Evolutionary conservation across 1,140 invertebrate species (phyloP), one percentile per base, ranked within the genome.

Genomic region (Trinorchestia longiramus): DNA sequence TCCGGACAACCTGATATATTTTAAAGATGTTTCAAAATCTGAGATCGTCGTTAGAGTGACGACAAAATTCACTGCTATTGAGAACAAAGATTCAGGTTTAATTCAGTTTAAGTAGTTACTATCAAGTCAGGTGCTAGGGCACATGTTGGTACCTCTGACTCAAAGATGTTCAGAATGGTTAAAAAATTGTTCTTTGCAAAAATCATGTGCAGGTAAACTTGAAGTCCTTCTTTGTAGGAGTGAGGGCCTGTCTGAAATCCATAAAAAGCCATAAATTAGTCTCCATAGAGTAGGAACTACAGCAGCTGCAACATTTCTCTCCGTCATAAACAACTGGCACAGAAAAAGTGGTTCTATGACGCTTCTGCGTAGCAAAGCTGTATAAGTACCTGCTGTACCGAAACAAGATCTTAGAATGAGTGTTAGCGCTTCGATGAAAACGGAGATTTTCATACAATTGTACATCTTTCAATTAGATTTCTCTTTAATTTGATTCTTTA

Each of bases 381-480:
- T 8, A 28, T 91, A 91, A 8, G 41, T 42, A 42, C 19, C 88
- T 91, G 88, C 41, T 91, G 41, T 91, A 23, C 43, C 41, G 41
- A 44, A 91, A 91, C 43, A 15, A 41, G 43, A 91, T 36, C 36
- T 41, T 42, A 28, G 28, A 42, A 42, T 91, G 88, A 44, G 41
- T 91, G 88, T 28, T 11, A 23, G 3, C 43, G 43, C 15, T 43
- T 3, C 41, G 36, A 44, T 42, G 43, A 91, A 43, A 36, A 91
- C 41, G 28, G 88, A 44, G 6, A 44, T 91, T 91, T 91, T 91
- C 28, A 15, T 19, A 11, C 28, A 3, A 91, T 91, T 91, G 41
- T 91, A 91, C 88, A 42, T 23, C 88, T 91, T 91, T 91, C 43
- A 91, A 91, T 91, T 91, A 91, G 41, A 15, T 42, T 91, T 91